These are phyloP conservation scores for Hypotaenidia philippensis DNA, from an alignment of 2,797 vertebrate genomes.

Conservation along the genomic window DNA sequence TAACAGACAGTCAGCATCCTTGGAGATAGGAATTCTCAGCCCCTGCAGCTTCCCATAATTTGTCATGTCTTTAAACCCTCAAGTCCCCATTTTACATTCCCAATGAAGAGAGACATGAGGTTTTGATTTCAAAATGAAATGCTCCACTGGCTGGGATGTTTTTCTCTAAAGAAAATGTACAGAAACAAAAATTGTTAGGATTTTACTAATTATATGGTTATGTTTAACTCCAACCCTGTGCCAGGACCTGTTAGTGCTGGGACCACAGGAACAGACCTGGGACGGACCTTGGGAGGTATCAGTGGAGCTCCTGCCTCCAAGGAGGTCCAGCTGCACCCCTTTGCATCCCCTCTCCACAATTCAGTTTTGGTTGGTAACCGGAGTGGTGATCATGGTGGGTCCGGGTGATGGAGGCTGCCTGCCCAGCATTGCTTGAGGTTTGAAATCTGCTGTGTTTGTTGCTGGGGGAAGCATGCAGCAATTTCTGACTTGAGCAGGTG, in stretches of 20 bases:
- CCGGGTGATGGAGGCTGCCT: neutral
- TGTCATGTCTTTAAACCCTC: constrained; percentile 54
- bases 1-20: constrained; percentile 46
- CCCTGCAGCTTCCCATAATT: constrained; percentile 58
- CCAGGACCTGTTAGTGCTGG: neutral
- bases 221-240: neutral
- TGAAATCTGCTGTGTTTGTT: neutral
- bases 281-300: neutral
- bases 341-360: neutral
- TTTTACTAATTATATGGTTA: neutral
- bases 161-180: neutral
- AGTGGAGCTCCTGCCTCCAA: neutral
- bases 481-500: constrained; percentile 42
- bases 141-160: neutral
- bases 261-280: neutral
- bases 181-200: neutral
- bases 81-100: constrained; percentile 26
- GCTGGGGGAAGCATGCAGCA: neutral
- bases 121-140: constrained; percentile 18
- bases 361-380: neutral
- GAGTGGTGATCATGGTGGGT: neutral
- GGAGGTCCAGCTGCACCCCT: neutral
- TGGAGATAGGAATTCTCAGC: constrained; percentile 48
- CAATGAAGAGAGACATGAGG: neutral
- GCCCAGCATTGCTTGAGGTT: neutral